These are phyloP conservation scores for Corythornis cristatus DNA, from an alignment of 2,113 vertebrate species.

Conservation along the genomic window DNA sequence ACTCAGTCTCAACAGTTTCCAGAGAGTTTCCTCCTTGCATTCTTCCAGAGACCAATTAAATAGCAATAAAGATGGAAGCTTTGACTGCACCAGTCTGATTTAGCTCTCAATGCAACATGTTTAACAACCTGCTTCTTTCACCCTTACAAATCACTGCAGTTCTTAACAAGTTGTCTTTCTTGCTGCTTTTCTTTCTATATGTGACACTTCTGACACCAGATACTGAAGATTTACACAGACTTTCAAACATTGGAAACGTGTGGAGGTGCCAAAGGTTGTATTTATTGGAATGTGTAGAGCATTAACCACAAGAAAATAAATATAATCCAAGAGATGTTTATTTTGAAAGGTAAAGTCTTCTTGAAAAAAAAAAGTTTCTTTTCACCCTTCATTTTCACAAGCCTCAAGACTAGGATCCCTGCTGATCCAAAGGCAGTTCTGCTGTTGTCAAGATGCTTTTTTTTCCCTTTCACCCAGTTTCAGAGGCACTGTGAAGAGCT, in stretches of 20 bases:
- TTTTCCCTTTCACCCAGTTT: neutral
- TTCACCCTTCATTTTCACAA: neutral
- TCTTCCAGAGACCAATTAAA: neutral
- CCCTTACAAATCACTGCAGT: neutral
- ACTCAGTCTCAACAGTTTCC: neutral
- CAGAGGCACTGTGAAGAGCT: neutral
- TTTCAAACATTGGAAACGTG: neutral
- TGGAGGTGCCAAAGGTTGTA: neutral
- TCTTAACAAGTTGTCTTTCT: slow-evolving; percentile 35
- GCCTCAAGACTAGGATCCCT: neutral
- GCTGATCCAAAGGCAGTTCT: neutral
- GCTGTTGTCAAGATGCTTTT: neutral
- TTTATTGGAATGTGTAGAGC: neutral
- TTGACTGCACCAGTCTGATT: neutral
- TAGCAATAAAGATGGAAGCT: neutral
- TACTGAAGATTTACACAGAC: neutral
- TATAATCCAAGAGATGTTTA: neutral
- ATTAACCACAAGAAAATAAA: slow-evolving; percentile 38
- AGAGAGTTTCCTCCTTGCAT: neutral
- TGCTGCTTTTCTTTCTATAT: neutral
- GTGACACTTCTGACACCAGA: neutral
- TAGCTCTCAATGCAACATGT: neutral
- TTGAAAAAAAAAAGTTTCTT: neutral
- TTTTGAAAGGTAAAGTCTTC: neutral
- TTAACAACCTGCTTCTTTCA: slow-evolving; percentile 37